A percentile compares a stretch with the other conserved stretches of the same genome.
Evolutionary conservation across 2,113 vertebrate species (phyloP).

Genomic region (Trichechus manatus): DNA sequence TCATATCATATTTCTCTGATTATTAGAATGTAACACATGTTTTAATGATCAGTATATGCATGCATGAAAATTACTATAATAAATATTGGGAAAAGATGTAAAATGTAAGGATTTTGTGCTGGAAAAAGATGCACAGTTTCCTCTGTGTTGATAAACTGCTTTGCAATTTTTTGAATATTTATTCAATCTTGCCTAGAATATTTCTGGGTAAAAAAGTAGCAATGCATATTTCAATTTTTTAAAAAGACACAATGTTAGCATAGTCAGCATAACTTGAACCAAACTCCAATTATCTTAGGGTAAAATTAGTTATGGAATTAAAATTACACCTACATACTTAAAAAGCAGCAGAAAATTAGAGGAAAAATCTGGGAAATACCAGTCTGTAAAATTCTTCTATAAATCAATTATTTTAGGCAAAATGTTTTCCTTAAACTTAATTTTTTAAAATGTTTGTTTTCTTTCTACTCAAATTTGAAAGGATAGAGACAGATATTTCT

Average conservation of each 20-base stretch:
- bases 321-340: neutral
- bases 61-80: slow-evolving; percentile 1
- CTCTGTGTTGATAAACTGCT: neutral
- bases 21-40: neutral
- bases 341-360: neutral
- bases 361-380: neutral
- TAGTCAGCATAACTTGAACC: neutral
- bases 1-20: slow-evolving; percentile 31
- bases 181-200: neutral
- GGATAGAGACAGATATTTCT: neutral
- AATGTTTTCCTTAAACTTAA: neutral
- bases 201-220: neutral
- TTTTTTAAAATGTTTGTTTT: neutral
- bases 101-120: neutral
- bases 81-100: neutral
- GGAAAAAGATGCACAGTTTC: neutral
- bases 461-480: neutral
- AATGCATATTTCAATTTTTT: neutral
- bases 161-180: neutral
- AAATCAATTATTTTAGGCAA: neutral
- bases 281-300: neutral
- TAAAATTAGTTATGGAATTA: slow-evolving; percentile 15
- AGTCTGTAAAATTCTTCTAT: neutral
- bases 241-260: neutral
- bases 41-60: neutral